phyloP scores from a whole-genome alignment of 1,140 invertebrate genomes.

The Holcopasites calliopsidis region DNA sequence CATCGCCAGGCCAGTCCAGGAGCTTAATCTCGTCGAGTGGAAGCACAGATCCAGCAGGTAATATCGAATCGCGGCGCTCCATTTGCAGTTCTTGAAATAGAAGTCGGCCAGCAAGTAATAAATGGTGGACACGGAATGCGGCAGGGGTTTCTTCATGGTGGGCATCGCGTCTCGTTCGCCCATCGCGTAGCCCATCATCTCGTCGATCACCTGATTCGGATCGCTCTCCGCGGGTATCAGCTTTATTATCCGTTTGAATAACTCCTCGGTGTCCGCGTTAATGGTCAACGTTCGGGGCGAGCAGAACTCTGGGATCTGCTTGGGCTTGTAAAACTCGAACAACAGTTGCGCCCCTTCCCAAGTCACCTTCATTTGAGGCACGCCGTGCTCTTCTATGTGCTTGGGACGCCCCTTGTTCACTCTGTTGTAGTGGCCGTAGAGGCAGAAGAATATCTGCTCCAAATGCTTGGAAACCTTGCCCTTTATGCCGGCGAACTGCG shows the following conservation, averaged over 20 bases:
- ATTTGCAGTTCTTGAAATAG: constrained; percentile 93
- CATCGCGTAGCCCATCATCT: constrained; percentile 85
- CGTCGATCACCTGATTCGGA: constrained; percentile 81
- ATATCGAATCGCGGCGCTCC: constrained; percentile 88
- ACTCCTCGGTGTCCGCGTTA: constrained; percentile 86
- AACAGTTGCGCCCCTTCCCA: constrained; percentile 89
- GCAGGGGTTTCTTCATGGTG: constrained; percentile 74
- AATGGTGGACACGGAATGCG: constrained; percentile 84
- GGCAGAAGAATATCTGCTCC: constrained; percentile 93
- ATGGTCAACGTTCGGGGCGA: constrained; percentile 87
- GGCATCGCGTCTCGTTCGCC: constrained; percentile 81
- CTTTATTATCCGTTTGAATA: constrained; percentile 88
- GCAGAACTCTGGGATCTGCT: constrained; percentile 90
- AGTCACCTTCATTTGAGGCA: constrained; percentile 85
- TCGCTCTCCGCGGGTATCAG: constrained; percentile 86
- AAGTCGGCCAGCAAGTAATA: constrained; percentile 95
- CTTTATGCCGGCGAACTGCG: constrained; percentile 75
- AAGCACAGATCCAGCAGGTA: constrained; percentile 91
- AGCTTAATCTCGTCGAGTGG: constrained; percentile 89
- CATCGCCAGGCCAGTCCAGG: constrained; percentile 94
- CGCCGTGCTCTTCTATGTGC: constrained; percentile 90
- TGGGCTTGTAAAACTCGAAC: constrained; percentile 92
- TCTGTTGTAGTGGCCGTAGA: constrained; percentile 89
- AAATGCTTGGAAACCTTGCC: constrained; percentile 86
- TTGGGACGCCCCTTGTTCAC: constrained; percentile 85